A percentile compares a stretch with the other conserved stretches of the same genome.
phyloP scores from a whole-genome alignment of 2,888 invertebrate genomes.

The Zygothrica quintamaculata region DNA sequence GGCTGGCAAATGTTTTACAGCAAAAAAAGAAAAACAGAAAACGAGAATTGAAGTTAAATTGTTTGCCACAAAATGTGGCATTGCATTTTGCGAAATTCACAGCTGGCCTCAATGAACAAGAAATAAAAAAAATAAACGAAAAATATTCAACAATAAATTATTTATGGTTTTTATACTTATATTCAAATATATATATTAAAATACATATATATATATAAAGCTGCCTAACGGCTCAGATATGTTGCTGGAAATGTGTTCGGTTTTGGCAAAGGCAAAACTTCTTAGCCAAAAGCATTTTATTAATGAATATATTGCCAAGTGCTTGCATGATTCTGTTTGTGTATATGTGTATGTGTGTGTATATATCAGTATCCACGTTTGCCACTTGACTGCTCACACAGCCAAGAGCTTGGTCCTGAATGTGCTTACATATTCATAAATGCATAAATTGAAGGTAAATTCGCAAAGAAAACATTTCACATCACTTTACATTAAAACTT shows the following conservation, averaged over 20 bases:
- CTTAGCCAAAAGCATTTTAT: constrained; percentile 73
- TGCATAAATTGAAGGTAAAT: constrained; percentile 80
- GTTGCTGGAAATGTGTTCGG: constrained; percentile 27
- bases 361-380: constrained; percentile 51
- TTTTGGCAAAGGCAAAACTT: constrained; percentile 58
- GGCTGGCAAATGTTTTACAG: constrained; percentile 20
- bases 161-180: constrained; percentile 37
- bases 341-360: constrained; percentile 12
- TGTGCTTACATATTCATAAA: constrained; percentile 77
- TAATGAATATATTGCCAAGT: constrained; percentile 67
- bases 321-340: constrained; percentile 19
- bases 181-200: not conserved
- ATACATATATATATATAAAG: constrained; percentile 7
- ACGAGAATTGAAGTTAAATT: constrained; percentile 47
- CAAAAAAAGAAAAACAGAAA: too few relatives aligned
- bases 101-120: not conserved
- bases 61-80: constrained; percentile 20
- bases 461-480: constrained; percentile 77
- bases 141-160: constrained; percentile 49
- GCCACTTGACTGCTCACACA: constrained; percentile 69
- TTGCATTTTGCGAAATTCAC: constrained; percentile 31
- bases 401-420: constrained; percentile 50
- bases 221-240: constrained; percentile 44
- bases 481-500: constrained; percentile 77
- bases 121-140: not conserved